Conservation (phyloP, 2,888 invertebrate genomes). For the Aspidiotus rigidus region DNA sequence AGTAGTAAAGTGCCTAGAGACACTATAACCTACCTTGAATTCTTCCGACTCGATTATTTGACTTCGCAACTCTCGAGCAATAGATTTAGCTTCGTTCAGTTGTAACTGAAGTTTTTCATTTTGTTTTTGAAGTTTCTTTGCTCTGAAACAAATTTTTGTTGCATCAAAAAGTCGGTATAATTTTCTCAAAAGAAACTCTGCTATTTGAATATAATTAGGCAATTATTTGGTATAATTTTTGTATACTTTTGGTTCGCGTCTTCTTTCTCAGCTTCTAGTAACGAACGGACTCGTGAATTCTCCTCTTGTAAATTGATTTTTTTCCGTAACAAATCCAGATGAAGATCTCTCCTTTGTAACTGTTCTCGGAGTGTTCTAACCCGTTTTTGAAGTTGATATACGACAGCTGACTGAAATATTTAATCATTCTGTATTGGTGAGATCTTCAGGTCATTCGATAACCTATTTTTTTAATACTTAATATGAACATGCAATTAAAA, state of each 20-base stretch:
- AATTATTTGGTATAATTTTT: background rate
- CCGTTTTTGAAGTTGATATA: conserved; percentile 80
- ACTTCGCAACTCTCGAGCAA: conserved; percentile 72
- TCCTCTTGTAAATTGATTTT: conserved; percentile 79
- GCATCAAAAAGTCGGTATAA: background rate
- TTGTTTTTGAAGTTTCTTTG: conserved; percentile 72
- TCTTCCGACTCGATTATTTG: conserved; percentile 78
- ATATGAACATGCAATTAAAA: too few relatives aligned
- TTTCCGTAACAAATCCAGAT: conserved; percentile 76
- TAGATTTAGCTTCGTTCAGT: conserved; percentile 68
- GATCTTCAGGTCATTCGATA: too few relatives aligned
- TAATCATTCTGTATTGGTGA: too few relatives aligned
- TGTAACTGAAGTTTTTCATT: conserved; percentile 72
- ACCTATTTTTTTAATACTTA: too few relatives aligned
- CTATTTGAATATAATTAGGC: background rate
- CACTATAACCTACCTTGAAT: conserved; percentile 53
- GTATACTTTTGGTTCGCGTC: conserved; percentile 45
- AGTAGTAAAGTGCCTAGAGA: too few relatives aligned
- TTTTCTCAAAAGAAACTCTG: too few relatives aligned
- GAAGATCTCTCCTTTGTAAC: conserved; percentile 80
- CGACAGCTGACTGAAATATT: conserved; percentile 59
- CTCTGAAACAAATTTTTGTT: conserved; percentile 43
- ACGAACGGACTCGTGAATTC: conserved; percentile 53
- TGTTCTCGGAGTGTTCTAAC: conserved; percentile 80
- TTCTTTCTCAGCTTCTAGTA: conserved; percentile 49